These are phyloP conservation scores for Acanthurus tractus DNA, from an alignment of 2,797 vertebrate genomes.

Conservation along the genomic window DNA sequence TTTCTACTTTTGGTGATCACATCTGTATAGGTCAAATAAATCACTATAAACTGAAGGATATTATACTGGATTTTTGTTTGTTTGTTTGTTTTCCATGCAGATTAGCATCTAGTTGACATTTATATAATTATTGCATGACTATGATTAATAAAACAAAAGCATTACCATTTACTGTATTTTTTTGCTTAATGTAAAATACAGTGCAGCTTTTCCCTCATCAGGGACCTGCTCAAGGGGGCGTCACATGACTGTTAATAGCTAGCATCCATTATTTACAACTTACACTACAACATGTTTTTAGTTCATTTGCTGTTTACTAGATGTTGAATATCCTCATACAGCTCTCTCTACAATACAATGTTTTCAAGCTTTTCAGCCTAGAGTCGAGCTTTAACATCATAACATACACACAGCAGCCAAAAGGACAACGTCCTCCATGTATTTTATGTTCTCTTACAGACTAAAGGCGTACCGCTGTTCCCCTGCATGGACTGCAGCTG, in stretches of 20 bases:
- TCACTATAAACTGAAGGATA: no score
- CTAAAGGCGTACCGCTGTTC: slow-evolving; percentile 82
- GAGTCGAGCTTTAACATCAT: background rate
- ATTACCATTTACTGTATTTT: background rate
- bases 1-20: no score
- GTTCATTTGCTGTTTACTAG: background rate
- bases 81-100: no score
- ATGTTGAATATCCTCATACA: background rate
- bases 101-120: no score
- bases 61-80: no score
- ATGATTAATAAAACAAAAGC: no score
- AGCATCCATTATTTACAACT: background rate
- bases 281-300: background rate
- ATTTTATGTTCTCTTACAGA: slow-evolving; percentile 64
- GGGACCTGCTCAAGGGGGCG: background rate
- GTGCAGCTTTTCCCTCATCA: background rate
- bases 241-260: background rate
- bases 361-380: background rate
- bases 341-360: background rate
- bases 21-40: no score
- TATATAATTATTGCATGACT: no score
- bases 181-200: background rate
- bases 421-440: slow-evolving; percentile 12
- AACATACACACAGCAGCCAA: background rate
- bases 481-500: slow-evolving; percentile 97